A percentile compares a stretch with the other conserved stretches of the same genome.
Conservation (phyloP, 2,113 vertebrate species). For the Passer montanus region DNA sequence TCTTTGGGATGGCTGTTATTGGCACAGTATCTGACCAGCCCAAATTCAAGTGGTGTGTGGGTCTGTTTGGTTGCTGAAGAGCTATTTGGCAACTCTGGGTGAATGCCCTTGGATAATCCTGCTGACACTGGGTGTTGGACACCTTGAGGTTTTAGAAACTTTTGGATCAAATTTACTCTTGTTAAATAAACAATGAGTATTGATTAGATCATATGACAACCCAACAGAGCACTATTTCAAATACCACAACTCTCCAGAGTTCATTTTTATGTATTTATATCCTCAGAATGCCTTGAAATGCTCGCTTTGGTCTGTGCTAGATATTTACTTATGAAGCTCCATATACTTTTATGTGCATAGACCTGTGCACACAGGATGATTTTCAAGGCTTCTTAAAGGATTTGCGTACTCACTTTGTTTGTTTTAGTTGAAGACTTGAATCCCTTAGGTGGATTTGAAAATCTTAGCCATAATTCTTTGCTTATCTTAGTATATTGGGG, state of each 20-base stretch:
- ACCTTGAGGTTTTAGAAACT: background rate
- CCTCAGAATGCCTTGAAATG: background rate
- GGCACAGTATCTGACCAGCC: background rate
- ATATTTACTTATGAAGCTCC: background rate
- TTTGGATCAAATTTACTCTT: conserved; percentile 4
- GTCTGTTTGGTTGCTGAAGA: background rate
- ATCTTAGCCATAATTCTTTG: conserved; percentile 3
- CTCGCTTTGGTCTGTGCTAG: background rate
- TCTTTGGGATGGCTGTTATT: background rate
- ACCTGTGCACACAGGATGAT: background rate
- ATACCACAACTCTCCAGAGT: background rate
- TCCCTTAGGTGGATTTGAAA: background rate
- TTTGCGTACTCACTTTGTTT: background rate
- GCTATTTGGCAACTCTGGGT: background rate
- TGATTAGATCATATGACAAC: background rate
- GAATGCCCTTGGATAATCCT: background rate
- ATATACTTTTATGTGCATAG: background rate
- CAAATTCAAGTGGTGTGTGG: background rate
- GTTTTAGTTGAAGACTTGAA: background rate
- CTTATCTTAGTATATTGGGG: background rate
- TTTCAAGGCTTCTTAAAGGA: background rate
- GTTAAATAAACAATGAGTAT: conserved; percentile 13
- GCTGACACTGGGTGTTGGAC: background rate
- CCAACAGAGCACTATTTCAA: background rate
- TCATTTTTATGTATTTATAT: background rate